phyloP scores from a whole-genome alignment of 2,113 vertebrate genomes.

The Eurypyga helias region DNA sequence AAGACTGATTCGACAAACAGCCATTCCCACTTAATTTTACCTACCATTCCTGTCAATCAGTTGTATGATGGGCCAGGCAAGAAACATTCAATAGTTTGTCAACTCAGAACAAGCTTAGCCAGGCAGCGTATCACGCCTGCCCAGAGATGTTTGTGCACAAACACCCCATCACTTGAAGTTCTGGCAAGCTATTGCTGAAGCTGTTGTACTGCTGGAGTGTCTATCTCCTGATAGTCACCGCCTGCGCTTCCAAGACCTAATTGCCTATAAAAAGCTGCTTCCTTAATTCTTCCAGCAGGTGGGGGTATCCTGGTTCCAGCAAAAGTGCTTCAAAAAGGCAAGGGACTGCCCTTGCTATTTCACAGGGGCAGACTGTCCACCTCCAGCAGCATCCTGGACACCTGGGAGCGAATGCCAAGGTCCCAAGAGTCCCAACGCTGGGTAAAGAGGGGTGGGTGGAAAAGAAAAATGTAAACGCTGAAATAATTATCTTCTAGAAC shows the following conservation, averaged over 20 bases:
- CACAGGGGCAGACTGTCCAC: neutral
- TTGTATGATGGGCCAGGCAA: neutral
- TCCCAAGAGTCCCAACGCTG: neutral
- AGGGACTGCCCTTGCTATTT: neutral
- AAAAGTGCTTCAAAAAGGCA: conserved; percentile 24
- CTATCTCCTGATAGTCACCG: neutral
- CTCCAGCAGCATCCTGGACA: neutral
- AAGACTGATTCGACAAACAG: neutral
- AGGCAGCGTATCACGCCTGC: neutral
- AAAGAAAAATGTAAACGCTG: neutral
- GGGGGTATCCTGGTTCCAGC: conserved; percentile 66
- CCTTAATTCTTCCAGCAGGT: conserved; percentile 77
- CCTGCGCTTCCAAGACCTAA: neutral
- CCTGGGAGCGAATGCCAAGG: neutral
- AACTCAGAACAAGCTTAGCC: neutral
- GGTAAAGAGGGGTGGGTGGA: neutral
- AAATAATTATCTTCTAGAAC: neutral
- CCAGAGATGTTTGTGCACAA: neutral
- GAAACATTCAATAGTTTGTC: conserved; percentile 15
- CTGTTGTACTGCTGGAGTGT: neutral
- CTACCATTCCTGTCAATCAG: neutral
- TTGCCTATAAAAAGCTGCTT: conserved; percentile 19
- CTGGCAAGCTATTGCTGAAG: neutral
- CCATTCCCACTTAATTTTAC: neutral
- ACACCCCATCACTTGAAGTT: neutral